phyloP scores from a whole-genome alignment of 2,113 vertebrate genomes.

The Pleuronectes platessa region DNA sequence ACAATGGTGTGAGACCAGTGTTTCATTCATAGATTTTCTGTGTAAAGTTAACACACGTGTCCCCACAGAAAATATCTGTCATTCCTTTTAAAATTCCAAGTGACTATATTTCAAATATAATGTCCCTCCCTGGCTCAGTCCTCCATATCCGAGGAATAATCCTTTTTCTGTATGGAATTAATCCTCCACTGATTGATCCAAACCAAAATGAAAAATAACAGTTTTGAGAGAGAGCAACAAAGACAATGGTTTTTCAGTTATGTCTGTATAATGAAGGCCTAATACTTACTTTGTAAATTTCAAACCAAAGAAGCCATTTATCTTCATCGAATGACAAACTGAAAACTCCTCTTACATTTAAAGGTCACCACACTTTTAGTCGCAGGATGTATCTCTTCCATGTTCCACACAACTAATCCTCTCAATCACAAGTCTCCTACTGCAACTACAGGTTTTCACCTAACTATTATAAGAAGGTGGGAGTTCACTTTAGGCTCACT shows the following conservation, averaged over 20 bases:
- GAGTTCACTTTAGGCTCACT: constrained; percentile 2
- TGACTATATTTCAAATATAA: not conserved
- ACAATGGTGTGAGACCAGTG: not conserved
- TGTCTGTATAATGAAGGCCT: not conserved
- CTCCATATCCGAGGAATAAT: not conserved
- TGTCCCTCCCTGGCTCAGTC: not conserved
- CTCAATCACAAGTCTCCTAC: not conserved
- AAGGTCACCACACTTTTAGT: constrained; percentile 1
- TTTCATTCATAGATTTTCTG: not conserved
- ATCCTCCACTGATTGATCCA: constrained; percentile 16
- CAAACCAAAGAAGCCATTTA: not conserved
- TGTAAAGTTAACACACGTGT: not conserved
- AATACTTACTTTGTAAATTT: not conserved
- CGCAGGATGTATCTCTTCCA: constrained; percentile 7
- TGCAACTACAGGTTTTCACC: constrained; percentile 4
- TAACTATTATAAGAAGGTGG: not conserved
- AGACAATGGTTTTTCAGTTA: not conserved
- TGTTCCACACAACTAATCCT: constrained; percentile 1
- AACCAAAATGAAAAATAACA: constrained; percentile 7
- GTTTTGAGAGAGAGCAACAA: too few relatives aligned
- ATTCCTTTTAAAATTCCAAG: not conserved
- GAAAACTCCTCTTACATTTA: not conserved
- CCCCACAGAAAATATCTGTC: not conserved
- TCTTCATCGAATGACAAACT: not conserved
- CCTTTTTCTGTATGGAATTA: constrained; percentile 2